Evolutionary conservation across 2,113 vertebrate species (phyloP).

Genomic region (Amblyornis subalaris): DNA sequence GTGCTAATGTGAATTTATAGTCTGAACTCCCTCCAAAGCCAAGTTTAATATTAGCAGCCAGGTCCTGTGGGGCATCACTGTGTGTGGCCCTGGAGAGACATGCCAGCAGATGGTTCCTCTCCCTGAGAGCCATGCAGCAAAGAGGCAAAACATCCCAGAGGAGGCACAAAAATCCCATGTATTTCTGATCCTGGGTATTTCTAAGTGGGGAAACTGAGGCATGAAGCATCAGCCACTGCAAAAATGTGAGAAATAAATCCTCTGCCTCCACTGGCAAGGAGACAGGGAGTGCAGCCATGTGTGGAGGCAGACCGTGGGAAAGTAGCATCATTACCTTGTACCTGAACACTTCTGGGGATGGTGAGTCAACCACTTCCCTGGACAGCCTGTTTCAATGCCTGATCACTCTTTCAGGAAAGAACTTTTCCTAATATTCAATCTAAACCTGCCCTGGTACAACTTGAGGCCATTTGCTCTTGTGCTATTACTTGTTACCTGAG

Average conservation of each 20-base stretch:
- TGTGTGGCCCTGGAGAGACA: background rate
- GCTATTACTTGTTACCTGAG: background rate
- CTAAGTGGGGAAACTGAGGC: background rate
- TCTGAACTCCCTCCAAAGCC: background rate
- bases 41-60: background rate
- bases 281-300: rapidly evolving
- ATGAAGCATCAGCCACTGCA: background rate
- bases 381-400: background rate
- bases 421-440: background rate
- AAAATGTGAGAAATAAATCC: background rate
- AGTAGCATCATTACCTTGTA: rapidly evolving
- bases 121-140: background rate
- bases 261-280: background rate
- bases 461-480: background rate
- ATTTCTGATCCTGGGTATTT: background rate
- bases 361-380: background rate
- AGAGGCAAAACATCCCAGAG: background rate
- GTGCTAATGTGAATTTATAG: background rate
- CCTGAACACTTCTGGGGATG: background rate
- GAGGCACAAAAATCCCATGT: background rate
- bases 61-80: background rate
- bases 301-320: background rate
- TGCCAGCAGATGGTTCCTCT: background rate
- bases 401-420: background rate
- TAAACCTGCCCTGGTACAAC: background rate